phyloP scores from a whole-genome alignment of 2,797 vertebrate genomes.

The Galagoides demidoff region DNA sequence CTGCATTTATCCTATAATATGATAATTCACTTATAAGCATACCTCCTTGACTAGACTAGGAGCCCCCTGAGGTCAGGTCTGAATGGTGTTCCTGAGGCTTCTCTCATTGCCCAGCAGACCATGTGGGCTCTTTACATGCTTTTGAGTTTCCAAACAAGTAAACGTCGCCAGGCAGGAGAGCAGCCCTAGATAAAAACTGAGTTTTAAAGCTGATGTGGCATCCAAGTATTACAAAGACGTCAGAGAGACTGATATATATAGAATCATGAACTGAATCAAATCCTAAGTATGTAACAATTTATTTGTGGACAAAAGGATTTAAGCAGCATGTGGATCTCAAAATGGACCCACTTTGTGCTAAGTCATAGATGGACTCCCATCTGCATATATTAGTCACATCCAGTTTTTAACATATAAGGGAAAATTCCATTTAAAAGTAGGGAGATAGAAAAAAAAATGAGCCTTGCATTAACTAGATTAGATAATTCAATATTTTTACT shows the following conservation, averaged over 20 bases:
- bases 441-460: background rate
- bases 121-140: background rate
- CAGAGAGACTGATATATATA: background rate
- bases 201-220: conserved; percentile 8
- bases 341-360: background rate
- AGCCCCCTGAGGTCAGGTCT: background rate
- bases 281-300: background rate
- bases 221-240: background rate
- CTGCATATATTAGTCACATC: background rate
- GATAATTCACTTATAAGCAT: background rate
- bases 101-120: background rate
- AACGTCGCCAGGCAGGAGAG: background rate
- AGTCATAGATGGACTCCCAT: background rate
- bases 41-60: background rate
- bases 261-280: background rate
- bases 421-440: conserved; percentile 9
- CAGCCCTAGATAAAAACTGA: background rate
- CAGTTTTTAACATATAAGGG: background rate
- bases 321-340: background rate
- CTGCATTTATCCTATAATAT: background rate
- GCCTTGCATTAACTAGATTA: conserved; percentile 50
- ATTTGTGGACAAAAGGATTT: background rate
- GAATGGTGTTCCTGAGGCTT: background rate
- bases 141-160: background rate
- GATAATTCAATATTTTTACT: conserved; percentile 66